Evolutionary conservation across 2,797 vertebrate species (phyloP), one percentile per base, ranked within the genome.

Genomic region (Poecilia velifera): DNA sequence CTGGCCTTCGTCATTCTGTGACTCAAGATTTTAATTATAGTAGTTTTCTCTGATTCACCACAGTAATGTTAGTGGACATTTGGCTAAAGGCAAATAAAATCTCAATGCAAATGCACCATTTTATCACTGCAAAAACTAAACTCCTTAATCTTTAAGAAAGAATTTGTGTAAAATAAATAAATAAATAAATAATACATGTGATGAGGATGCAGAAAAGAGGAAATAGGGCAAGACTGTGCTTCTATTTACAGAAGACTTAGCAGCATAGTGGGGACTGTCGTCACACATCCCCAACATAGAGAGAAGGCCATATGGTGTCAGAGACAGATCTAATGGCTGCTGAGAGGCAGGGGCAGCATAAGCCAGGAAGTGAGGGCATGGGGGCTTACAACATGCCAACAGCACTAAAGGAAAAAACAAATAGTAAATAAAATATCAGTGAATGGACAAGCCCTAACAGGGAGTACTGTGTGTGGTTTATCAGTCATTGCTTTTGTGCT

Each of bases 231-330:
- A 87, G 76, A 45, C 43, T 22, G 10, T 85, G 80, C 86, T 91
- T 89, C 51, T 87, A 80, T 91, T 91, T 89, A 57, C 79, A 73
- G 88, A 90, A 90, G 86, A 86, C 87, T 90, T 86, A 87, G 84
- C 75, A 78, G 49, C 39, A 34, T 64, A 84, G 59, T 71, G 80
- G 75, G 81, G 78, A 77, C 66, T 74, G 85, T 77, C 87, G 6
- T 90, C 86, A 90, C 22, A 81, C 64, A 80, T 75, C 78, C 76
- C 86, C 77, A 90, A 87, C 91, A 31, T 49, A 89, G 82, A 88
- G 76, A 82, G 91, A 87, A 79, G 87, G 62, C 93, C 94, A 94
- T 94, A 94, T 94, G 94, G 93, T 89, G 87, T 84, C 79, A 86
- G 78, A 85, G 82, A 90, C 86, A 81, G 78, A 89, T 81, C 84